These are phyloP conservation scores for Buceros bicornis DNA, from an alignment of 2,797 vertebrate genomes.

Conservation along the genomic window DNA sequence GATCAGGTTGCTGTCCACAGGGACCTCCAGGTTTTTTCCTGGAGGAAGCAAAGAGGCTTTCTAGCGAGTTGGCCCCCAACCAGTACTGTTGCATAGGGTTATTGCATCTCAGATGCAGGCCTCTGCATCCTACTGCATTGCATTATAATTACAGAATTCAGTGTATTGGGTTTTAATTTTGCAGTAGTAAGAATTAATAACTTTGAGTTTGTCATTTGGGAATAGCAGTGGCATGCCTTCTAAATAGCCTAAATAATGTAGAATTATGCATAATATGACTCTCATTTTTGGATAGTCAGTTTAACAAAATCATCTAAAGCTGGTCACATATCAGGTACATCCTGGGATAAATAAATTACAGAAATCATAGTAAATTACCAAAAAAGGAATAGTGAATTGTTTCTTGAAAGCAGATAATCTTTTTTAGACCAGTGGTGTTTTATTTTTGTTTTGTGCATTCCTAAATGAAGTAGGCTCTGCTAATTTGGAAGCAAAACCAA, in stretches of 20 bases:
- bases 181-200: background rate
- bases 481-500: background rate
- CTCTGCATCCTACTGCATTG: conserved; percentile 3
- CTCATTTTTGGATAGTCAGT: background rate
- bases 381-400: background rate
- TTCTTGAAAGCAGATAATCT: background rate
- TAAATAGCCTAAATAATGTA: conserved; percentile 16
- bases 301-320: conserved; percentile 12
- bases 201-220: conserved; percentile 18
- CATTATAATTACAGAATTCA: conserved; percentile 5
- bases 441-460: background rate
- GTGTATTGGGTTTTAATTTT: conserved; percentile 16
- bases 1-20: conserved; percentile 26
- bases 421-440: background rate
- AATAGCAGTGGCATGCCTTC: background rate
- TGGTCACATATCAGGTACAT: background rate
- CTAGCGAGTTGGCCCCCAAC: conserved; percentile 48
- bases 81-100: conserved; percentile 1
- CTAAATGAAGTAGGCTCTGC: background rate
- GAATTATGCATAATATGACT: background rate
- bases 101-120: conserved; percentile 19
- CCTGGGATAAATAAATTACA: background rate
- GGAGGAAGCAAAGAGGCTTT: background rate
- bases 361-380: background rate
- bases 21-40: conserved; percentile 25